Conservation (phyloP, 1,140 invertebrate genomes). For the Drosophila pectinifera region DNA sequence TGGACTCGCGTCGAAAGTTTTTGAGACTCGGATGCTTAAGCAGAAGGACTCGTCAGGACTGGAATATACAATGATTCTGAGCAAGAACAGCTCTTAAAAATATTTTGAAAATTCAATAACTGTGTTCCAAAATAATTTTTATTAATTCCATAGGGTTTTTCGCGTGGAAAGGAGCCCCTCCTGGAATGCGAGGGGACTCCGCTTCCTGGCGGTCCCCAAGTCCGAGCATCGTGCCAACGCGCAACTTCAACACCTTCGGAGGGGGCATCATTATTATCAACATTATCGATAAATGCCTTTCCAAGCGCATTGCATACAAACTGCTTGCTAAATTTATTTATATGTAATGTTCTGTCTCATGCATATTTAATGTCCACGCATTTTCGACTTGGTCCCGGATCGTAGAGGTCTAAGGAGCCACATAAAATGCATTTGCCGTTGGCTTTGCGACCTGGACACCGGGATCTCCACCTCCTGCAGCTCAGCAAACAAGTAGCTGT, state of each 20-base stretch:
- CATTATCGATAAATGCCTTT: constrained; percentile 78
- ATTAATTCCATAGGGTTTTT: not conserved
- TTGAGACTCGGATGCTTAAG: no score
- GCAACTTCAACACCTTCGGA: constrained; percentile 69
- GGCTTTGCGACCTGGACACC: constrained; percentile 42
- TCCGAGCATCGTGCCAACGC: constrained; percentile 41
- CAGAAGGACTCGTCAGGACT: no score
- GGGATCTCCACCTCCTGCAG: constrained; percentile 3
- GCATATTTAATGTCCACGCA: constrained; percentile 84
- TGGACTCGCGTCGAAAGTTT: no score
- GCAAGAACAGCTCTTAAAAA: no score
- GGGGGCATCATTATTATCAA: constrained; percentile 70
- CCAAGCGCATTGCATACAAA: constrained; percentile 75
- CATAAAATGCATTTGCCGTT: constrained; percentile 74
- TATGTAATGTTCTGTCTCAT: constrained; percentile 79
- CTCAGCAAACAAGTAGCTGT: constrained; percentile 40
- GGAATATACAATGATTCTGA: no score
- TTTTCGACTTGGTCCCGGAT: constrained; percentile 27
- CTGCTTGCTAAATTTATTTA: constrained; percentile 80
- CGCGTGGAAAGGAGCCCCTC: not conserved
- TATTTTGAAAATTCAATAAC: no score
- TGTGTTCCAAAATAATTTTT: no score
- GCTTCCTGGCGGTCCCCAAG: constrained; percentile 62
- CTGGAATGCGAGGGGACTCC: constrained; percentile 33
- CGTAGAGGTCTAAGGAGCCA: constrained; percentile 18